A percentile compares a stretch with the other conserved stretches of the same genome.
phyloP scores from a whole-genome alignment of 2,797 vertebrate genomes.

The Microcaecilia unicolor region DNA sequence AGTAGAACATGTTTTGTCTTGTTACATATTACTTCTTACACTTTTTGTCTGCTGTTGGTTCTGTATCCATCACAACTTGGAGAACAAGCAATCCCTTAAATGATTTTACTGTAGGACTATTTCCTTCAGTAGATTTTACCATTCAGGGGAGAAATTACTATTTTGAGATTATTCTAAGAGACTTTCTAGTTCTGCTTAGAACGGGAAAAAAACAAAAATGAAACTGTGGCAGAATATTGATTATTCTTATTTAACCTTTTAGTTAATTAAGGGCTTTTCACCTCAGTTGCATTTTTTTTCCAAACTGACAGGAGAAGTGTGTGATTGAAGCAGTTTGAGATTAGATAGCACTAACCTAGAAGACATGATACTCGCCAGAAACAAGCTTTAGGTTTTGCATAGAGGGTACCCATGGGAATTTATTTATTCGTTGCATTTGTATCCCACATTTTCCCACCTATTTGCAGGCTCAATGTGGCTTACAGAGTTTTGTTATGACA shows the following conservation, averaged over 20 bases:
- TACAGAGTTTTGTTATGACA: too few species aligned
- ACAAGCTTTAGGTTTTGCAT: constrained; percentile 6
- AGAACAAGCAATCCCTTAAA: not conserved
- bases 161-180: constrained; percentile 7
- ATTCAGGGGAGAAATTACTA: not conserved
- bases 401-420: not conserved
- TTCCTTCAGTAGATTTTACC: not conserved
- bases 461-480: too few species aligned
- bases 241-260: constrained; percentile 18
- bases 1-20: too few species aligned
- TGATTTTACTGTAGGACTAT: too few species aligned
- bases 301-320: constrained; percentile 10
- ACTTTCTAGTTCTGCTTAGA: constrained; percentile 1
- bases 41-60: too few species aligned
- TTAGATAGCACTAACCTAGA: constrained; percentile 5
- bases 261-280: constrained; percentile 20
- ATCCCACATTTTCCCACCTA: too few species aligned
- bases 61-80: too few species aligned
- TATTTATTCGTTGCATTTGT: too few species aligned
- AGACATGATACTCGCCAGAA: constrained; percentile 5
- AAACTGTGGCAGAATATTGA: constrained; percentile 10
- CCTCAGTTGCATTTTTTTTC: constrained; percentile 12
- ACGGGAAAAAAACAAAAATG: too few species aligned
- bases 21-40: too few species aligned
- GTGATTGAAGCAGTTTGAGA: constrained; percentile 1